These are phyloP conservation scores for Pseudorhombus dupliciocellatus DNA, from an alignment of 2,113 vertebrate genomes.

Conservation along the genomic window DNA sequence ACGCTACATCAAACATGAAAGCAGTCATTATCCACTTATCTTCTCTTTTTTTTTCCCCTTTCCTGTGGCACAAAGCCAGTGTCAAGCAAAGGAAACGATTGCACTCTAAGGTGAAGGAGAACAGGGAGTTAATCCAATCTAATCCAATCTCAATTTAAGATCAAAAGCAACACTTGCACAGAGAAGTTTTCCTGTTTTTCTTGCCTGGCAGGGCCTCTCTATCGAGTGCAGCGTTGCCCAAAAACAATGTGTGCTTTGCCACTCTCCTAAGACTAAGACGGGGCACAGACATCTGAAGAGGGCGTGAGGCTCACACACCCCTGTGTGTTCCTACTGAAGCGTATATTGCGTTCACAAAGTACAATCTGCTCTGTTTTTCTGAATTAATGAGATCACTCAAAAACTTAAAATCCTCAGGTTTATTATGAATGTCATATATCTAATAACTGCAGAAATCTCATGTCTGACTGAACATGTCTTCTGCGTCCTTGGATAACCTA, in stretches of 20 bases:
- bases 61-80: conserved; percentile 53
- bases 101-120: conserved; percentile 32
- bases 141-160: conserved; percentile 70
- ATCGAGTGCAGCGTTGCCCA: conserved; percentile 31
- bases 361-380: too few relatives aligned
- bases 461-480: too few relatives aligned
- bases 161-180: conserved; percentile 61
- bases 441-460: too few relatives aligned
- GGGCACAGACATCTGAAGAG: conserved; percentile 26
- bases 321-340: not conserved
- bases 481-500: too few relatives aligned
- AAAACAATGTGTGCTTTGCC: conserved; percentile 16
- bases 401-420: too few relatives aligned
- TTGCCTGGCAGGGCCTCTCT: conserved; percentile 23
- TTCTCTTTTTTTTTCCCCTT: conserved; percentile 31
- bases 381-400: too few relatives aligned
- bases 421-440: too few relatives aligned
- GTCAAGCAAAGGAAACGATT: conserved; percentile 49
- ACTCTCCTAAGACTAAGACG: conserved; percentile 15
- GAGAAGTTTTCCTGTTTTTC: conserved; percentile 54
- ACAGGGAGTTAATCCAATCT: conserved; percentile 59
- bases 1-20: conserved; percentile 47
- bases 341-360: not conserved
- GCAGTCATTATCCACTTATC: conserved; percentile 44
- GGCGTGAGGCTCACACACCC: conserved; percentile 3